Evolutionary conservation across 2,888 invertebrate genomes (phyloP).

Genomic region (Mesopsocus fuscifrons): DNA sequence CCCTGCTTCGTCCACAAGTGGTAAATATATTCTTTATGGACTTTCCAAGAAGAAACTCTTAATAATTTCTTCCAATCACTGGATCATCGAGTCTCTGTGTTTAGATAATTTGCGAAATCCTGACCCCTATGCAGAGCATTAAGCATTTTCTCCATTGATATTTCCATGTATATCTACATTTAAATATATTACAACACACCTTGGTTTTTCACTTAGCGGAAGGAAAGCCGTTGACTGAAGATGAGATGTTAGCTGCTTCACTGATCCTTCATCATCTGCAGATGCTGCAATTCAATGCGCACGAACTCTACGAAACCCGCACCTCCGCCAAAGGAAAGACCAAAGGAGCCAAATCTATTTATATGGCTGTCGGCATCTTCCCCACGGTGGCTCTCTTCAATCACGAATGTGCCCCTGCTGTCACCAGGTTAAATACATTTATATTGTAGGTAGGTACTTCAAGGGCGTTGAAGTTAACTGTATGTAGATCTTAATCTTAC

Average conservation of each 20-base stretch:
- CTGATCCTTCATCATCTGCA: conserved; percentile 50
- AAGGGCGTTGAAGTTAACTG: too few relatives aligned
- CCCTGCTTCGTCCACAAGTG: conserved; percentile 17
- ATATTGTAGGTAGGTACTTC: too few relatives aligned
- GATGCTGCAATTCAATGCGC: conserved; percentile 67
- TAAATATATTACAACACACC: too few relatives aligned
- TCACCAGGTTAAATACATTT: conserved; percentile 50
- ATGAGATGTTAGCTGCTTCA: conserved; percentile 39
- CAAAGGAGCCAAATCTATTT: conserved; percentile 15
- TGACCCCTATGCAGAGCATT: too few relatives aligned
- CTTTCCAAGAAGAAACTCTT: too few relatives aligned
- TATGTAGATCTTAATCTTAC: too few relatives aligned
- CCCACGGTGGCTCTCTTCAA: conserved; percentile 62
- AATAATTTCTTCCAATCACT: too few relatives aligned
- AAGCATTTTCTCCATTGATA: too few relatives aligned
- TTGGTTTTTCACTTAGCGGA: conserved; percentile 2
- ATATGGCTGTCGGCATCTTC: conserved; percentile 53
- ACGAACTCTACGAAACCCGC: conserved; percentile 56
- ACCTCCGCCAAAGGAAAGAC: conserved; percentile 19
- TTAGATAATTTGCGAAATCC: too few relatives aligned
- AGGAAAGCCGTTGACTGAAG: conserved; percentile 29
- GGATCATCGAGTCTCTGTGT: too few relatives aligned
- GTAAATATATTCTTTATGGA: too few relatives aligned
- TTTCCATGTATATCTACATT: too few relatives aligned
- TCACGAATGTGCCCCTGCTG: conserved; percentile 64